Conservation (phyloP, 2,888 invertebrate species). For the Amphimallon solstitiale region DNA sequence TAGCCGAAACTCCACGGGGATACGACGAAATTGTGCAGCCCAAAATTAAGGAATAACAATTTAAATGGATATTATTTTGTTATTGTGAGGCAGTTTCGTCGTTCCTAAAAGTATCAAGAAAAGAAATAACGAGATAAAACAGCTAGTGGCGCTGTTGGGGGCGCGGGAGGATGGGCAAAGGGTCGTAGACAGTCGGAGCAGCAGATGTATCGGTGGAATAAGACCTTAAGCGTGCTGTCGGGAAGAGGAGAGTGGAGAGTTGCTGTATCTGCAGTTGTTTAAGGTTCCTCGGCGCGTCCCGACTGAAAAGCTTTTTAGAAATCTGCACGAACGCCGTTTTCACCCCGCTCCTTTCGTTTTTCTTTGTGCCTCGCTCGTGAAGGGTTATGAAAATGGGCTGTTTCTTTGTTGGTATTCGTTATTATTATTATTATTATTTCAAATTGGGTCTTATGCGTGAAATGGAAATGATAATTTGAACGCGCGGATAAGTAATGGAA, state of each 20-base stretch:
- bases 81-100: conserved; percentile 12
- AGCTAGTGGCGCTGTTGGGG: too few species aligned
- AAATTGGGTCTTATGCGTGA: too few species aligned
- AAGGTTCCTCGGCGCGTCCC: background rate
- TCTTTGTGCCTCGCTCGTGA: conserved; percentile 2
- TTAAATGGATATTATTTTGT: conserved; percentile 32
- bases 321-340: conserved; percentile 1
- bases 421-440: too few species aligned
- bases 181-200: too few species aligned
- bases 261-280: too few species aligned
- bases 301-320: conserved; percentile 20
- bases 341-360: background rate
- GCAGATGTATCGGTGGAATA: too few species aligned
- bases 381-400: conserved; percentile 18
- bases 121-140: too few species aligned
- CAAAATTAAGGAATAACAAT: conserved; percentile 32
- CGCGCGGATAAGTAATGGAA: too few species aligned
- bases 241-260: too few species aligned
- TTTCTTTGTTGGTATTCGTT: background rate
- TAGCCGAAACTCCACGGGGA: background rate
- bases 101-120: background rate
- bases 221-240: too few species aligned
- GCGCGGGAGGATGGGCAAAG: too few species aligned
- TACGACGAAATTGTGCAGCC: background rate
- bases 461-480: too few species aligned